These are phyloP conservation scores for Pimpla rufipes DNA, from an alignment of 2,888 invertebrate genomes.

Conservation along the genomic window DNA sequence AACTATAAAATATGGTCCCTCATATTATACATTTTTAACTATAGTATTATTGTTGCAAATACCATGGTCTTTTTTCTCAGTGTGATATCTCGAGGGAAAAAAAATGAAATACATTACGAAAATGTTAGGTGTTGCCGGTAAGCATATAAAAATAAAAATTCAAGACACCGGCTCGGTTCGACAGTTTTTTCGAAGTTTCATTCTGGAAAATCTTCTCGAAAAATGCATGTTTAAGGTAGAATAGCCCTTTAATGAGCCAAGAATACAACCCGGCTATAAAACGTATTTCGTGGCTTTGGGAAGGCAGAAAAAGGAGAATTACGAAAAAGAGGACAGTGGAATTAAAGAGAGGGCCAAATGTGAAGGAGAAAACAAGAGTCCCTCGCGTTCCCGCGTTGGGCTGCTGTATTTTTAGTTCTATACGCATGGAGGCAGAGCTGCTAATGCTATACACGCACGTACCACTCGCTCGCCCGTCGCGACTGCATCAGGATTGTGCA, in stretches of 20 bases:
- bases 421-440: constrained; percentile 10
- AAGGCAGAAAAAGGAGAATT: background rate
- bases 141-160: too few relatives aligned
- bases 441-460: constrained; percentile 35
- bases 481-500: constrained; percentile 26
- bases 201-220: too few relatives aligned
- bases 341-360: constrained; percentile 18
- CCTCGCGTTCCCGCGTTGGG: constrained; percentile 40
- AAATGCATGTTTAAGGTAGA: too few relatives aligned
- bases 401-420: constrained; percentile 50
- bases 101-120: too few relatives aligned
- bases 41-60: too few relatives aligned
- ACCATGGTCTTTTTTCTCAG: too few relatives aligned
- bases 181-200: too few relatives aligned
- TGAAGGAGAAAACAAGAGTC: constrained; percentile 24
- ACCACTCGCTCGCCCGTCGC: constrained; percentile 18
- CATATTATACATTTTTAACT: too few relatives aligned
- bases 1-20: too few relatives aligned
- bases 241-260: background rate
- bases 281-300: background rate
- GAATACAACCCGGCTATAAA: background rate
- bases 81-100: too few relatives aligned
- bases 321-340: constrained; percentile 11
- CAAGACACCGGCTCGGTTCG: too few relatives aligned
- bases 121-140: too few relatives aligned